Conservation (phyloP, 2,797 vertebrate species). For the Scarus forsteni region DNA sequence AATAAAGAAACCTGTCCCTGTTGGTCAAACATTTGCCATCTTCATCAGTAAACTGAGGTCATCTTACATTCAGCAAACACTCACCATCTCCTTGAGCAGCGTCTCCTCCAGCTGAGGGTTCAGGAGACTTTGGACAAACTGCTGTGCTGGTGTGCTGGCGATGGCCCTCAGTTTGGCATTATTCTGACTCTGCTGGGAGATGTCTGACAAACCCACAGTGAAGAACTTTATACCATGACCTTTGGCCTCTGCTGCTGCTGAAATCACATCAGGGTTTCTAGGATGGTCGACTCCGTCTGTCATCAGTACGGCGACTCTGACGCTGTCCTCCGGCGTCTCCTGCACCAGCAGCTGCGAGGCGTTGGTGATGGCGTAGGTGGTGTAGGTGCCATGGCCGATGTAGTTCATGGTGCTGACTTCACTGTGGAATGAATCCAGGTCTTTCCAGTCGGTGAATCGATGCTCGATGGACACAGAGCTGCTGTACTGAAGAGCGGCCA, state of each 20-base stretch:
- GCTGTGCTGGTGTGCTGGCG: conserved; percentile 83
- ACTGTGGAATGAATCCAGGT: conserved; percentile 84
- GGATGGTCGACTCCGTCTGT: conserved; percentile 92
- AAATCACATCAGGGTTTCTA: conserved; percentile 85
- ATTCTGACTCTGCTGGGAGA: conserved; percentile 75
- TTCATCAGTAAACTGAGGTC: conserved; percentile 1
- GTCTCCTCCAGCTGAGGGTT: conserved; percentile 83
- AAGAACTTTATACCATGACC: conserved; percentile 86
- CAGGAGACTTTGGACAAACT: conserved; percentile 85
- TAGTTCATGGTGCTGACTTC: conserved; percentile 80
- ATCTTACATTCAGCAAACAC: conserved; percentile 43
- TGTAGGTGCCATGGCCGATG: conserved; percentile 92
- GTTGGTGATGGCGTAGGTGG: conserved; percentile 90
- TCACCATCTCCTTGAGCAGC: conserved; percentile 86
- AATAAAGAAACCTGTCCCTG: neutral
- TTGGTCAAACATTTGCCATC: neutral
- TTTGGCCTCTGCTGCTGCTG: conserved; percentile 84
- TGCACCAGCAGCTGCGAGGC: conserved; percentile 85
- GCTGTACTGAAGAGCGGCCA: conserved; percentile 92
- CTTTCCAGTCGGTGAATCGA: conserved; percentile 86
- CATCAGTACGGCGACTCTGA: conserved; percentile 89
- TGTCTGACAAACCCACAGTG: conserved; percentile 85
- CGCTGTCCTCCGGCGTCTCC: conserved; percentile 80
- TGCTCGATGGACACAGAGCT: conserved; percentile 87
- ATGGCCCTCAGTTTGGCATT: conserved; percentile 84